Percentiles rank a stretch among this genome's conserved stretches.
Evolutionary conservation across 1,140 invertebrate genomes (phyloP).

Genomic region (Brachionus calyciflorus): DNA sequence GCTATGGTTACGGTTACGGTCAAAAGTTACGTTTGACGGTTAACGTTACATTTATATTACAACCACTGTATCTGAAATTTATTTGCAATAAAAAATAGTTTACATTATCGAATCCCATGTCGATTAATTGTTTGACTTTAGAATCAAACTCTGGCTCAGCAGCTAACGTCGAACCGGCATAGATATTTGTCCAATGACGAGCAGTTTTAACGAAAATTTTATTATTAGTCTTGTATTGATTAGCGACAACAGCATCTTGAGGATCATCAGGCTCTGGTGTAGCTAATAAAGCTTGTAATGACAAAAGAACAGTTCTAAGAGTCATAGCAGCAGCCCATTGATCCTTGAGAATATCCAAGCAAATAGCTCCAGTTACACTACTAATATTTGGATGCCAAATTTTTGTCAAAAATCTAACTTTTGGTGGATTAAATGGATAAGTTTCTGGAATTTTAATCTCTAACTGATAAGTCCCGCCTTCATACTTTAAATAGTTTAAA

Average conservation of each 20-base stretch:
- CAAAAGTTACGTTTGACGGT: too few relatives aligned
- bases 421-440: constrained; percentile 98
- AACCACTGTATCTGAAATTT: too few relatives aligned
- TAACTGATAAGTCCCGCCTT: constrained; percentile 80
- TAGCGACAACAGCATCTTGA: constrained; percentile 80
- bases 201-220: constrained; percentile 84
- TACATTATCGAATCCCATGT: constrained; percentile 47
- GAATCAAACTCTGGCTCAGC: constrained; percentile 37
- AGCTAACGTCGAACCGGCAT: constrained; percentile 67
- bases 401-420: constrained; percentile 81
- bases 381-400: constrained; percentile 99
- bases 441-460: constrained; percentile 98
- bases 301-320: constrained; percentile 85
- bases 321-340: constrained; percentile 99
- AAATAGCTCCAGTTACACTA: constrained; percentile 96
- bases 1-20: too few relatives aligned
- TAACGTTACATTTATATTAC: too few relatives aligned
- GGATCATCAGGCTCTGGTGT: constrained; percentile 93
- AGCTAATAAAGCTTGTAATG: constrained; percentile 82
- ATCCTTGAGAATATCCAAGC: constrained; percentile 97
- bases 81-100: background rate
- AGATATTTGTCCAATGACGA: constrained; percentile 87
- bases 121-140: constrained; percentile 31
- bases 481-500: constrained; percentile 2
- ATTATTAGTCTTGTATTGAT: constrained; percentile 84